Conservation (phyloP, 2,113 vertebrate genomes). For the Pyrgilauda ruficollis region DNA sequence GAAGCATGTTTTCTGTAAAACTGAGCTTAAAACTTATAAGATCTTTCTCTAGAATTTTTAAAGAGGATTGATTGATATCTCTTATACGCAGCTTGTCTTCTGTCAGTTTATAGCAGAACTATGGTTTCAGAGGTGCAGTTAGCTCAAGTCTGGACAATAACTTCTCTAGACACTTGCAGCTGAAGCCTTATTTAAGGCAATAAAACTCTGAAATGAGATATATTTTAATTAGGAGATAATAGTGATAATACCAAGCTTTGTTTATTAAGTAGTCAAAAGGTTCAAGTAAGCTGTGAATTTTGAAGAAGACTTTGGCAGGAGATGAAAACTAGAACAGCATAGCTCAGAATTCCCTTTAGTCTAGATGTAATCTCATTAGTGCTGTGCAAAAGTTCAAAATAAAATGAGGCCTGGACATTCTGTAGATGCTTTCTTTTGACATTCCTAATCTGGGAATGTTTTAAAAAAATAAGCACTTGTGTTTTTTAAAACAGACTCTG, state of each 20-base stretch:
- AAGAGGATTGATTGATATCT: neutral
- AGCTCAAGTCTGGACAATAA: slow-evolving; percentile 19
- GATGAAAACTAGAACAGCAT: slow-evolving; percentile 3
- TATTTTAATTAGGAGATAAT: slow-evolving; percentile 74
- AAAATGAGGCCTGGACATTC: neutral
- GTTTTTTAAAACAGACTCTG: neutral
- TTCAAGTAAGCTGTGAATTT: slow-evolving; percentile 71
- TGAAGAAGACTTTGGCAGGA: slow-evolving; percentile 47
- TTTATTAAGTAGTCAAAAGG: slow-evolving; percentile 72
- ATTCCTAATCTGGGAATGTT: neutral
- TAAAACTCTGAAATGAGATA: slow-evolving; percentile 66
- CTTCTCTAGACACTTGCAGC: slow-evolving; percentile 56
- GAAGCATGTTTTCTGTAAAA: neutral
- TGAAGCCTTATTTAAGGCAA: slow-evolving; percentile 54
- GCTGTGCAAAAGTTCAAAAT: neutral
- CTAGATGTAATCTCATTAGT: neutral
- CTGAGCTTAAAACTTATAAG: neutral
- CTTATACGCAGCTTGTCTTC: neutral
- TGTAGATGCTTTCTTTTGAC: neutral
- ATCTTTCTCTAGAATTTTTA: neutral
- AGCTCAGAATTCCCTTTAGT: neutral
- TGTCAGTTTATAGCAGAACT: slow-evolving; percentile 14
- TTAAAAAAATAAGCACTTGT: neutral
- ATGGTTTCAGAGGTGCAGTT: slow-evolving; percentile 44
- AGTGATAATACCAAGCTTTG: slow-evolving; percentile 65